Conservation (phyloP, 1,140 invertebrate species). For the Pectinophora gossypiella region DNA sequence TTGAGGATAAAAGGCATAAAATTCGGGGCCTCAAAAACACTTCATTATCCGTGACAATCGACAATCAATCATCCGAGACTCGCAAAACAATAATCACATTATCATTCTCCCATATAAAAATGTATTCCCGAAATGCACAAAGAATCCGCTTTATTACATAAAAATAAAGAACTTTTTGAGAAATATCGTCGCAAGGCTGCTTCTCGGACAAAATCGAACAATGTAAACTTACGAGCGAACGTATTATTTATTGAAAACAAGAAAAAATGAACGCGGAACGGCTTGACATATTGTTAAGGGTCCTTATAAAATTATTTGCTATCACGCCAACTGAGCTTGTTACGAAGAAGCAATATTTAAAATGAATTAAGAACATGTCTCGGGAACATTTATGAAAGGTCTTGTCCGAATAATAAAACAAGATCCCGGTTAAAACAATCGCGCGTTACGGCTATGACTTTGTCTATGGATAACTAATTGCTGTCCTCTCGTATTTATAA, state of each 20-base stretch:
- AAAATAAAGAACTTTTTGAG: constrained; percentile 62
- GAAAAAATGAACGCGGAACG: constrained; percentile 57
- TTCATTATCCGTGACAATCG: constrained; percentile 71
- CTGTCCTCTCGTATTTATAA: constrained; percentile 59
- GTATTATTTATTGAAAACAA: constrained; percentile 70
- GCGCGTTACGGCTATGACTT: constrained; percentile 29
- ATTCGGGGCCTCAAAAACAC: constrained; percentile 54
- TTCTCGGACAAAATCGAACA: constrained; percentile 59
- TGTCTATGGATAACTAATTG: constrained; percentile 54
- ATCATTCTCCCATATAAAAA: constrained; percentile 74
- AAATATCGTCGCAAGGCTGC: constrained; percentile 58
- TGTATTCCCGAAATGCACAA: constrained; percentile 68
- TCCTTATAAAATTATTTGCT: constrained; percentile 74
- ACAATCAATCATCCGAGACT: constrained; percentile 65
- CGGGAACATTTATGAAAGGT: constrained; percentile 41
- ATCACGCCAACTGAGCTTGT: constrained; percentile 66
- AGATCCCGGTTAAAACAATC: too few relatives aligned
- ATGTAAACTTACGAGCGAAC: constrained; percentile 68
- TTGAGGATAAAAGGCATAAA: constrained; percentile 36
- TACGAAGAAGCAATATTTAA: constrained; percentile 57
- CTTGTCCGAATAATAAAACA: constrained; percentile 37
- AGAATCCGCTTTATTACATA: constrained; percentile 62
- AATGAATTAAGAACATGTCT: constrained; percentile 42
- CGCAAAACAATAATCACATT: constrained; percentile 75
- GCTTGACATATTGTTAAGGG: constrained; percentile 72